Evolutionary conservation across 2,797 vertebrate genomes (phyloP), one percentile per base, ranked within the genome.

Genomic region (Micropoecilia bifurca): DNA sequence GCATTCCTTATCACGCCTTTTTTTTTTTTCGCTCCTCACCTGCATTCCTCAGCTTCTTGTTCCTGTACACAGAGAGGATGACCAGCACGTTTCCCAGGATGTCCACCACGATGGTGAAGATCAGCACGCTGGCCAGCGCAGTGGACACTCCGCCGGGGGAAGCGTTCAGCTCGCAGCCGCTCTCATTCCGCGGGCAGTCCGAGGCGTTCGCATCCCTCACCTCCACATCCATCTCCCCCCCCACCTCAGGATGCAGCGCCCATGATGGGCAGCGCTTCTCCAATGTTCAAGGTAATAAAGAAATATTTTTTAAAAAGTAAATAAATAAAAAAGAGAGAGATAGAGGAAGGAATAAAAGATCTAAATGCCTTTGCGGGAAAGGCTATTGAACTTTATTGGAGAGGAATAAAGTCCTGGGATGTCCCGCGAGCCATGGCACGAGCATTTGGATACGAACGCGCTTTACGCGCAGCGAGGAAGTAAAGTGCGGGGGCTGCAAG

Each of bases 1-100:
- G 4, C 18, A 14, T 48, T 36, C 36, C 13, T 71, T 1, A 18
- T 45, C 25, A 46, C n/a, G 68, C 25, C 36, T 41, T 41, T 41
- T 41, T 7, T 41, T 41, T 36, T 36, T 50, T 33, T 36, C n/a
- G 5, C 39, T 30, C 61, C 94, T 94, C 90, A 96, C 95, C 96
- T 95, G 95, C 92, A 84, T 96, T 96, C 85, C 96, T 92, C 69
- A 96, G 96, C 86, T 96, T 96, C 80, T 96, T 97, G 93, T 97
- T 97, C 85, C 95, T 94, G 83, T 93, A 95, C 79, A 97, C 95
- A 4, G 96, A 96, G 69, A 96, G 80, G 75, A 97, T 96, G 83
- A 96, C 96, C 74, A 97, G 94, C 50, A 96, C 88, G 55, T 96
- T 97, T 41, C 96, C 96, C 86, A 96, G 86, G 46, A 97, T 95